A percentile compares a stretch with the other conserved stretches of the same genome.
Evolutionary conservation across 1,140 invertebrate species (phyloP).

Genomic region (Macrosteles quadrilineatus): DNA sequence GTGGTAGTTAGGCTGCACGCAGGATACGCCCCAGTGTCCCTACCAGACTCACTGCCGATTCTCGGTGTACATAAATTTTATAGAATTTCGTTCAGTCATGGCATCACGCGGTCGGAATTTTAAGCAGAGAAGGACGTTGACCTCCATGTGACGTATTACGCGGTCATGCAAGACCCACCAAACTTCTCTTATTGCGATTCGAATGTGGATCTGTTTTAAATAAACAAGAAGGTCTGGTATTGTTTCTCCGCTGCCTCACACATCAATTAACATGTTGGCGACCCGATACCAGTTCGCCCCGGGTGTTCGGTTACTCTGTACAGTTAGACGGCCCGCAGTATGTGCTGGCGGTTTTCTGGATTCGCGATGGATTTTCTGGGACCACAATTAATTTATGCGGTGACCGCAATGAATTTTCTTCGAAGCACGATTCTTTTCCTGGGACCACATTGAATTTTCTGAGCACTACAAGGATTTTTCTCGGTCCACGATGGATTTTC

Average conservation of each 20-base stretch:
- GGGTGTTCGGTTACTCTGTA: too few relatives aligned
- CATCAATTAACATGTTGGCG: conserved; percentile 25
- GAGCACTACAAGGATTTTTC: too few relatives aligned
- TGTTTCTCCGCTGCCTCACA: background rate
- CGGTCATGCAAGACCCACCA: background rate
- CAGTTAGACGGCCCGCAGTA: too few relatives aligned
- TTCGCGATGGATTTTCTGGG: too few relatives aligned
- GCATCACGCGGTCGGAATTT: conserved; percentile 2
- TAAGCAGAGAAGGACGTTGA: conserved; percentile 5
- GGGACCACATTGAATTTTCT: too few relatives aligned
- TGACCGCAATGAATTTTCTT: too few relatives aligned
- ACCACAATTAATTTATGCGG: too few relatives aligned
- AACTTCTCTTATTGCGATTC: conserved; percentile 8
- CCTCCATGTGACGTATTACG: conserved; percentile 3
- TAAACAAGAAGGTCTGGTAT: conserved; percentile 20
- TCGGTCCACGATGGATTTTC: too few relatives aligned
- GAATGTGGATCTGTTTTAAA: conserved; percentile 26
- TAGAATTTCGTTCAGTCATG: conserved; percentile 20
- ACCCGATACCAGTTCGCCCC: background rate
- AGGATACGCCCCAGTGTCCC: too few relatives aligned
- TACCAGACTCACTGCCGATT: background rate
- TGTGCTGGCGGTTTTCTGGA: too few relatives aligned
- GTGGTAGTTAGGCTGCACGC: too few relatives aligned
- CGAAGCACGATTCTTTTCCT: too few relatives aligned
- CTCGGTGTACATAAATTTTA: conserved; percentile 16